Evolutionary conservation across 2,113 vertebrate genomes (phyloP).

Genomic region (Poeciliopsis retropinna): DNA sequence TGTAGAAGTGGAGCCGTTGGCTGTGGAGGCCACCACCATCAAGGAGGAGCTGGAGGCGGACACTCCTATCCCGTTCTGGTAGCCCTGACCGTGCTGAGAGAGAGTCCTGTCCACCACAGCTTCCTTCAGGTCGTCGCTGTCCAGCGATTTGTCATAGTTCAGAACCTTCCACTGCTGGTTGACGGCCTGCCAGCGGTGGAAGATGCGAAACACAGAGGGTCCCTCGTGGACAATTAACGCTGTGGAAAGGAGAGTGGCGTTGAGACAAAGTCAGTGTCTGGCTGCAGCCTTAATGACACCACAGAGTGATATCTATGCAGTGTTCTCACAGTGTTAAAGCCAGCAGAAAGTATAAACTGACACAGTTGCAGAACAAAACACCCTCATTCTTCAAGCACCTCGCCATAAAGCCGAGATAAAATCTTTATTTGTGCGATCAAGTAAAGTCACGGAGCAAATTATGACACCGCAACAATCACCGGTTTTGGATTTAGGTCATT

Average conservation of each 20-base stretch:
- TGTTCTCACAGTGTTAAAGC: constrained; percentile 21
- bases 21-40: constrained; percentile 83
- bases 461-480: constrained; percentile 12
- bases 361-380: constrained; percentile 41
- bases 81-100: constrained; percentile 83
- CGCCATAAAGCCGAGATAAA: constrained; percentile 33
- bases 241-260: constrained; percentile 70
- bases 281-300: constrained; percentile 43
- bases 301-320: constrained; percentile 43
- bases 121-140: constrained; percentile 90
- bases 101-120: constrained; percentile 85
- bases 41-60: constrained; percentile 83
- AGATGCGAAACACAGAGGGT: constrained; percentile 97
- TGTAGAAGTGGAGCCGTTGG: constrained; percentile 59
- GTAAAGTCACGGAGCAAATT: constrained; percentile 18
- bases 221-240: constrained; percentile 98
- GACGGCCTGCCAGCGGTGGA: constrained; percentile 98
- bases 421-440: constrained; percentile 47
- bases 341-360: constrained; percentile 35
- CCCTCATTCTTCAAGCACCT: constrained; percentile 38
- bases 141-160: constrained; percentile 96
- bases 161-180: constrained; percentile 99
- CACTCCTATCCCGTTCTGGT: constrained; percentile 64
- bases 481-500: constrained; percentile 39
- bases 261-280: constrained; percentile 49